Base-by-base conservation (phyloP, 2,797 vertebrate species). In the Gallinago solitaria region DNA sequence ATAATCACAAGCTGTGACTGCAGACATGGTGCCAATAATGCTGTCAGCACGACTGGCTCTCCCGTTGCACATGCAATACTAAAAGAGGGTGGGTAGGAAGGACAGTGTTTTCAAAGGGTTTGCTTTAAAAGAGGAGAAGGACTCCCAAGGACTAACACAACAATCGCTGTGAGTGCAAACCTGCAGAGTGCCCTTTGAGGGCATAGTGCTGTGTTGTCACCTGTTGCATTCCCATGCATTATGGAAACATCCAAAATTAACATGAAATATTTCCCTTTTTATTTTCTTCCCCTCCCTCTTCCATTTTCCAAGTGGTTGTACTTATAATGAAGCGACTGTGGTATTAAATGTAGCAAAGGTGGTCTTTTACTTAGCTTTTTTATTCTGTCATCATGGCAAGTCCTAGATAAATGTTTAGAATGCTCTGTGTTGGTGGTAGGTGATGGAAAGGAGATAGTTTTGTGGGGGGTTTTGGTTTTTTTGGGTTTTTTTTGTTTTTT, bases 251-350 rank as follows among this genome's bases (percentile, higher is more conserved):
- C n/a, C 32, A 48, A 75, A 84, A 79, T 70, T 33, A 83, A 45
- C 19, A 15, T 3, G 3, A 35, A 78, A 32, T 53, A 11, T 51
- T 90, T 91, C n/a, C 16, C 16, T 43, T 5, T 1, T n/a, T 20
- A 16, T 30, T 35, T 50, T 6, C 5, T 16, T 2, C 16, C 16
- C 33, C 14, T 0, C 12, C 0, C 25, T 39, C 51, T 83, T 28
- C 12, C 0, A 1, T 65, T 64, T 89, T 61, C 19, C 30, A 85
- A 60, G 18, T 37, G 9, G 4, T 64, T 9, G 1, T 33, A 23
- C 19, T 88, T 78, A 8, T 33, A 59, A 57, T 41, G 56, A 90
- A 64, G 8, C n/a, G 16, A 25, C 23, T 5, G 1, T n/a, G 13
- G 20, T 16, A 32, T 32, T 83, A 43, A 68, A 30, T 0, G 2